These are phyloP conservation scores for Azemiops feae DNA, from an alignment of 2,113 vertebrate species.

Conservation along the genomic window DNA sequence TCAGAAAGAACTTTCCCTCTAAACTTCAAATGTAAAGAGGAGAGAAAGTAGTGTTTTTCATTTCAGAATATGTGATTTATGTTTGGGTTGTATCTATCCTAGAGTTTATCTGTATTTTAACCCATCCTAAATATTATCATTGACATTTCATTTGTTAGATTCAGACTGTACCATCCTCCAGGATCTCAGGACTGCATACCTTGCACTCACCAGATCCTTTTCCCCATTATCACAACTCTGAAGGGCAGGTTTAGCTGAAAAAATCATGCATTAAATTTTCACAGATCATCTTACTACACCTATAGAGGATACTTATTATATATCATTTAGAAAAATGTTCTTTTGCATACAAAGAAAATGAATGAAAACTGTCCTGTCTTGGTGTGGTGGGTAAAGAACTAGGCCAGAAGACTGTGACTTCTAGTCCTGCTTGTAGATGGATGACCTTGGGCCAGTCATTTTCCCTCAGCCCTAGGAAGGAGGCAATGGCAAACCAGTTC, in stretches of 20 bases:
- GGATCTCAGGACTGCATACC: not conserved
- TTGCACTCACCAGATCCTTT: not conserved
- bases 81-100: not conserved
- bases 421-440: not conserved
- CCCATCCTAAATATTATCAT: not conserved
- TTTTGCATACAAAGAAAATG: slow-evolving; percentile 26
- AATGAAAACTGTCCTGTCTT: not conserved
- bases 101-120: not conserved
- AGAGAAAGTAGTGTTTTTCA: not conserved
- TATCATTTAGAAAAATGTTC: not conserved
- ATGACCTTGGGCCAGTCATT: not conserved
- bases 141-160: not conserved
- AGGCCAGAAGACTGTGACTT: not conserved
- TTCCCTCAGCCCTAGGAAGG: not conserved
- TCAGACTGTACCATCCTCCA: not conserved
- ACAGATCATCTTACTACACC: slow-evolving; percentile 22
- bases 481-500: not conserved
- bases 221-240: not conserved
- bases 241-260: not conserved
- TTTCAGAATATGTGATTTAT: not conserved
- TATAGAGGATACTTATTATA: not conserved
- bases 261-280: not conserved
- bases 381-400: not conserved
- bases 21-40: not conserved
- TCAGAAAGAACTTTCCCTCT: not conserved